Percentiles rank a stretch among this genome's conserved stretches.
Conservation (phyloP, 2,113 vertebrate species). For the Corydoras sp. region DNA sequence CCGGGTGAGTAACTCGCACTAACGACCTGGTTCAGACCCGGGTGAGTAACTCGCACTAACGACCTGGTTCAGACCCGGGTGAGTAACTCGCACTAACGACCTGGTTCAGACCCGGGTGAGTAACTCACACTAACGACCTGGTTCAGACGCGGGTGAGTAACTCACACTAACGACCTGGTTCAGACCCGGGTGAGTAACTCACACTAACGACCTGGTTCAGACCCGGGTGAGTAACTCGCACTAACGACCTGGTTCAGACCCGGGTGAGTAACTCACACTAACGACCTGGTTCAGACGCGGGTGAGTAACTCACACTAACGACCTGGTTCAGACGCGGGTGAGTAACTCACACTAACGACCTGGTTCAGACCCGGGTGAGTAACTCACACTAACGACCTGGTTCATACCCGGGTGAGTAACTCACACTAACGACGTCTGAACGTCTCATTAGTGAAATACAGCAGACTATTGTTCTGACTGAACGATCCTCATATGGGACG, state of each 20-base stretch:
- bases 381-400: constrained; percentile 65
- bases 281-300: constrained; percentile 68
- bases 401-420: constrained; percentile 68
- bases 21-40: constrained; percentile 62
- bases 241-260: constrained; percentile 69
- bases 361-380: constrained; percentile 76
- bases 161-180: constrained; percentile 65
- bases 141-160: constrained; percentile 76
- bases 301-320: constrained; percentile 75
- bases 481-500: too few relatives aligned
- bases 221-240: constrained; percentile 74
- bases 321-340: constrained; percentile 74
- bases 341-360: constrained; percentile 62
- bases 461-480: too few relatives aligned
- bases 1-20: too few relatives aligned
- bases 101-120: constrained; percentile 76
- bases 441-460: too few relatives aligned
- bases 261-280: constrained; percentile 74
- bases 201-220: constrained; percentile 67
- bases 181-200: constrained; percentile 78
- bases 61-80: constrained; percentile 74
- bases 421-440: too few relatives aligned
- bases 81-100: constrained; percentile 62
- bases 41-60: constrained; percentile 75
- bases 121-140: constrained; percentile 65